Evolutionary conservation across 2,113 vertebrate genomes (phyloP).

Genomic region (Morone saxatilis): DNA sequence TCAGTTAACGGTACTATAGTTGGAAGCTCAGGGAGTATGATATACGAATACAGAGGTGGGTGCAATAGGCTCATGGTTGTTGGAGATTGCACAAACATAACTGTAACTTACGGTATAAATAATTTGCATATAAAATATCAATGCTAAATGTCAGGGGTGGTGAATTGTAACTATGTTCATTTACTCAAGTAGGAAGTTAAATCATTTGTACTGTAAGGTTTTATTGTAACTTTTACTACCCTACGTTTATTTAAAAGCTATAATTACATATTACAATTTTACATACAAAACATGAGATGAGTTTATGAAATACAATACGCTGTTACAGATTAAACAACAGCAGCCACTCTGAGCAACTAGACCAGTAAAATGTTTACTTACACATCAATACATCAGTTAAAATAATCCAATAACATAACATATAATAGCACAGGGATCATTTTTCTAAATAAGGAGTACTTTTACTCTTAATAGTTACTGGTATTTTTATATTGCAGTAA

Average conservation of each 20-base stretch:
- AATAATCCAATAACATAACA: neutral
- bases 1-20: conserved; percentile 3
- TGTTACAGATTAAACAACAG: neutral
- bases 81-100: neutral
- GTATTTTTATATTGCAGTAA: neutral
- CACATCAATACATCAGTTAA: neutral
- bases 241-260: too few species aligned
- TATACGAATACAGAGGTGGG: neutral
- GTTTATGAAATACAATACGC: neutral
- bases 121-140: neutral
- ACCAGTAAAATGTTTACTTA: neutral
- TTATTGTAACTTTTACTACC: neutral
- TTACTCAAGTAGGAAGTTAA: neutral
- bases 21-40: neutral
- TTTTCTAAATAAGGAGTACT: neutral
- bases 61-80: neutral
- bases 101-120: neutral
- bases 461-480: neutral
- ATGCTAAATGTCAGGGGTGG: neutral
- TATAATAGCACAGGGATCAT: neutral
- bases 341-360: too few species aligned
- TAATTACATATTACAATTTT: too few species aligned
- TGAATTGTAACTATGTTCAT: neutral
- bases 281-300: too few species aligned
- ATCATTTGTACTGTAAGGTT: neutral